Conservation (phyloP, 2,888 invertebrate species). For the Electrophaes corylata region DNA sequence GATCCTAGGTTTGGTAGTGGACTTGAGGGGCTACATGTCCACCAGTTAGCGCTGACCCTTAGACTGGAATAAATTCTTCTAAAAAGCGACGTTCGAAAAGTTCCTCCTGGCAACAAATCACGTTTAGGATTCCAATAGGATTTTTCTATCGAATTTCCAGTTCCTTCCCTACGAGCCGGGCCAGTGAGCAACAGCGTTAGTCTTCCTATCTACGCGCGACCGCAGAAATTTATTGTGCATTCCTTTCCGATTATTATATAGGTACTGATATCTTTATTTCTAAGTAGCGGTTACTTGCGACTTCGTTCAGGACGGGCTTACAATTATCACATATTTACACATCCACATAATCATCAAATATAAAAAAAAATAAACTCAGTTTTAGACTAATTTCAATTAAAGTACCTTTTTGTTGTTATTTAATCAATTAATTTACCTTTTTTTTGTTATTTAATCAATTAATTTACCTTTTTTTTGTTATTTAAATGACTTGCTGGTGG, state of each 20-base stretch:
- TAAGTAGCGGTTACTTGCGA: not conserved
- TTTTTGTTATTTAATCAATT: too few relatives aligned
- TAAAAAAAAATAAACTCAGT: too few relatives aligned
- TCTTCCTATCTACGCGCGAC: conserved; percentile 31
- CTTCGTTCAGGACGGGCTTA: too few relatives aligned
- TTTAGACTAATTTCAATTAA: too few relatives aligned
- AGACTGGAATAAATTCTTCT: conserved; percentile 35
- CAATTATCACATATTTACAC: too few relatives aligned
- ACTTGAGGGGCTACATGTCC: too few relatives aligned
- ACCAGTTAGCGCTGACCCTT: not conserved
- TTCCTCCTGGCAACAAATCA: conserved; percentile 50
- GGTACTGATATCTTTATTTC: conserved; percentile 12
- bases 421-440: too few relatives aligned
- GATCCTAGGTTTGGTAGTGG: too few relatives aligned
- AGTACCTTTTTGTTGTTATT: too few relatives aligned
- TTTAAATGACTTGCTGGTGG: too few relatives aligned
- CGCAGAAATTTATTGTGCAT: conserved; percentile 29
- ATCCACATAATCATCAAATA: too few relatives aligned
- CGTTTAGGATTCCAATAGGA: conserved; percentile 59
- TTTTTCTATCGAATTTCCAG: conserved; percentile 61
- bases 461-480: too few relatives aligned
- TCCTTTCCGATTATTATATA: conserved; percentile 22
- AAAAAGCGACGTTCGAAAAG: conserved; percentile 31
- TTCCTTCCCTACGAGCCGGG: conserved; percentile 38
- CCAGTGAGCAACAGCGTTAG: conserved; percentile 39